A percentile compares a stretch with the other conserved stretches of the same genome.
phyloP scores from a whole-genome alignment of 2,888 invertebrate genomes.

The Congeria kusceri region DNA sequence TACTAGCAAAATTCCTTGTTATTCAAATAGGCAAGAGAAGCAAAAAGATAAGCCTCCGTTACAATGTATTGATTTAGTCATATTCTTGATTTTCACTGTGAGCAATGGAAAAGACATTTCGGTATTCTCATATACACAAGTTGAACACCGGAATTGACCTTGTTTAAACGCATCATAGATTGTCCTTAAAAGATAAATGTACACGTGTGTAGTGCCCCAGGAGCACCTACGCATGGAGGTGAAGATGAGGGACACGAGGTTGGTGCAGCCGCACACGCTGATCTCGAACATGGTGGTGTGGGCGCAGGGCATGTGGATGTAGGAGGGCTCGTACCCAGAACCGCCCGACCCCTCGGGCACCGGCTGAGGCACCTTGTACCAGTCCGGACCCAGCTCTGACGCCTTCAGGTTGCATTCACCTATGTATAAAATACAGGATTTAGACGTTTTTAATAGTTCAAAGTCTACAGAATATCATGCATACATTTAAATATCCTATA shows the following conservation, averaged over 20 bases:
- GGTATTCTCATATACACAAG: too few relatives aligned
- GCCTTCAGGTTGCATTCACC: constrained; percentile 42
- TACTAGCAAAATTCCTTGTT: too few relatives aligned
- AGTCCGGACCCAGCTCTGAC: constrained; percentile 60
- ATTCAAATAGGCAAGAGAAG: too few relatives aligned
- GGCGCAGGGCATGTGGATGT: constrained; percentile 64
- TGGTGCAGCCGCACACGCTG: constrained; percentile 57
- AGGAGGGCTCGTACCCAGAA: constrained; percentile 29
- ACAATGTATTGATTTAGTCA: too few relatives aligned
- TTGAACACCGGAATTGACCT: too few relatives aligned
- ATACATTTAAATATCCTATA: neutral
- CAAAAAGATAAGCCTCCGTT: too few relatives aligned
- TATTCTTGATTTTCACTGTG: too few relatives aligned
- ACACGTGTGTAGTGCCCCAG: too few relatives aligned
- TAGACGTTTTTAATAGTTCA: neutral
- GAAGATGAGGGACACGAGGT: constrained; percentile 48
- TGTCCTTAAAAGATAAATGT: too few relatives aligned
- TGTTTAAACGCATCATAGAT: too few relatives aligned
- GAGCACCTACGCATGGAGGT: constrained; percentile 37
- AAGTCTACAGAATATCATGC: neutral
- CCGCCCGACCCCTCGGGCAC: constrained; percentile 9
- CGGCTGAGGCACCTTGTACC: constrained; percentile 58
- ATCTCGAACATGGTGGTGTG: constrained; percentile 58
- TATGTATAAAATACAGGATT: constrained; percentile 4
- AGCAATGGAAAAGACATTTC: too few relatives aligned